phyloP scores from a whole-genome alignment of 2,888 invertebrate species.

The Cantharis nigra region DNA sequence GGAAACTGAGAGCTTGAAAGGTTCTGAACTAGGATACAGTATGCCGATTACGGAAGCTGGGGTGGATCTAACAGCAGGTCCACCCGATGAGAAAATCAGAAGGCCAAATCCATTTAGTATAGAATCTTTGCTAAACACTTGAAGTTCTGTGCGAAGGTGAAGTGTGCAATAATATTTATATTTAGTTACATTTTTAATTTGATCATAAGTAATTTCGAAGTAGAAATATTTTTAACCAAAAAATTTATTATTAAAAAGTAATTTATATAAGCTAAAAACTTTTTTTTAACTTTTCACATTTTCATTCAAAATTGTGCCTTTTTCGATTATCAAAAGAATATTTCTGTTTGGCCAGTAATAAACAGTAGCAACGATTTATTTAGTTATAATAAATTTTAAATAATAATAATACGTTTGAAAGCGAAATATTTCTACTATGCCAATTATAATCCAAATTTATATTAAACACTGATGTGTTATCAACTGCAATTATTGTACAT shows the following conservation, averaged over 20 bases:
- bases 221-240: background rate
- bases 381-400: slow-evolving; percentile 5
- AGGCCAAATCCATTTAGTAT: slow-evolving; percentile 86
- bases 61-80: slow-evolving; percentile 58
- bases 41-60: slow-evolving; percentile 46
- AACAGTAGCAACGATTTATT: background rate
- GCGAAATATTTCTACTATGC: background rate
- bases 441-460: background rate
- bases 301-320: background rate
- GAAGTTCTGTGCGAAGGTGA: slow-evolving; percentile 48
- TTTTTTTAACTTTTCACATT: background rate
- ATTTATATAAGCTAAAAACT: background rate
- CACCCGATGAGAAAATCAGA: slow-evolving; percentile 57
- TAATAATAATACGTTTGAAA: background rate
- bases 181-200: background rate
- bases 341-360: slow-evolving; percentile 1
- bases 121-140: slow-evolving; percentile 81
- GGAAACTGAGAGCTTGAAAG: slow-evolving; percentile 68
- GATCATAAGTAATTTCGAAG: background rate
- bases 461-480: background rate
- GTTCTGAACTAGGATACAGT: slow-evolving; percentile 54
- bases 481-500: background rate
- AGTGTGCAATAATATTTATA: slow-evolving; percentile 42
- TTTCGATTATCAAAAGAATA: background rate
- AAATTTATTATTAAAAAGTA: background rate